Conservation (phyloP, 2,113 vertebrate genomes). For the Fukomys damarensis region DNA sequence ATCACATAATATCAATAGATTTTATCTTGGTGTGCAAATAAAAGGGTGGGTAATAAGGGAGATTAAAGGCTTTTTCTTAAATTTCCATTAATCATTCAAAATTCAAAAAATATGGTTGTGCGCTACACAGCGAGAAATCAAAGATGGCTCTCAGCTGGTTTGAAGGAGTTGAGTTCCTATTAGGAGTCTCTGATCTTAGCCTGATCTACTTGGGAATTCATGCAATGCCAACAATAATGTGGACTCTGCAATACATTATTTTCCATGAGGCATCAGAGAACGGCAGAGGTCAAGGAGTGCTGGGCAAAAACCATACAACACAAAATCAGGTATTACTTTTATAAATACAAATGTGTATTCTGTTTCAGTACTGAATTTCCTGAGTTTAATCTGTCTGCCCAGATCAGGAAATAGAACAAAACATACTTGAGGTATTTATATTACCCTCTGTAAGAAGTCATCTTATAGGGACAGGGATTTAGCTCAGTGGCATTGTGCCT, state of each 20-base stretch:
- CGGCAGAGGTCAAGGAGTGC: neutral
- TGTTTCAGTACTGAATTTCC: neutral
- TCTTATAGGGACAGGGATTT: too few species aligned
- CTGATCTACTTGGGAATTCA: neutral
- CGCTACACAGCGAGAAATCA: neutral
- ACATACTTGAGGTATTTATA: neutral
- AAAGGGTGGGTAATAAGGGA: neutral
- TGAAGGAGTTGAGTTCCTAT: neutral
- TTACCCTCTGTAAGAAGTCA: neutral
- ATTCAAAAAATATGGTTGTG: neutral
- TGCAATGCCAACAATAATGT: neutral
- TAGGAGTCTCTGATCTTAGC: neutral
- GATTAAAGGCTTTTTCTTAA: slow-evolving; percentile 5
- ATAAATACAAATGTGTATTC: neutral
- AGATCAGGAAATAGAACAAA: neutral
- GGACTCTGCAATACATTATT: neutral
- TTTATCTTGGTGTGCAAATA: neutral
- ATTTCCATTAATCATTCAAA: slow-evolving; percentile 21
- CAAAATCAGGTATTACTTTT: neutral
- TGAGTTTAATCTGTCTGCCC: neutral
- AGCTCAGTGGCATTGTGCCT: too few species aligned
- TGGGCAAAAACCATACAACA: neutral
- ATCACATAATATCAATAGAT: slow-evolving; percentile 18
- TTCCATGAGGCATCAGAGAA: accelerated
- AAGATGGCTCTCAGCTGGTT: neutral